Percentiles rank a stretch among this genome's conserved stretches.
phyloP scores from a whole-genome alignment of 2,113 vertebrate genomes.

The Istiophorus platypterus region DNA sequence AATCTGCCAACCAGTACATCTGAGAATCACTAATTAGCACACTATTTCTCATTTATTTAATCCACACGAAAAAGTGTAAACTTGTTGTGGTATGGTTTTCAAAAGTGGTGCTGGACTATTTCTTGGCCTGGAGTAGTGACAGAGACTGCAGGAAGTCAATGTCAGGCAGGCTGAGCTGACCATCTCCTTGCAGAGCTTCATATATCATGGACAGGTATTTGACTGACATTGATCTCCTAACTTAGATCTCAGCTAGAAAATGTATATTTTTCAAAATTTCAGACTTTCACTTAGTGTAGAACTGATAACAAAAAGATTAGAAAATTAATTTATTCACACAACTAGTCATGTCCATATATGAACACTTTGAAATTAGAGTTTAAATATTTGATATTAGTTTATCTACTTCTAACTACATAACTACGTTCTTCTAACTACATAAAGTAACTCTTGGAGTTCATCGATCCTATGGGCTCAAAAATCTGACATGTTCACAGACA shows the following conservation, averaged over 20 bases:
- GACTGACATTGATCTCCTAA: neutral
- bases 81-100: neutral
- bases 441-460: constrained; percentile 27
- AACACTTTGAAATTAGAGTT: neutral
- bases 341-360: neutral
- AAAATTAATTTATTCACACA: neutral
- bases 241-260: neutral
- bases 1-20: neutral
- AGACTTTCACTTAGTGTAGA: neutral
- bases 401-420: neutral
- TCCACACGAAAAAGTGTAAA: neutral
- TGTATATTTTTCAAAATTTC: neutral
- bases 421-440: neutral
- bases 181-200: neutral
- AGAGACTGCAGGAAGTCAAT: neutral
- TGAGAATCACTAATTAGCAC: neutral
- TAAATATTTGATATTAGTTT: neutral
- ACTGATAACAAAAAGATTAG: neutral
- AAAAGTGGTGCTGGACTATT: neutral
- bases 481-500: constrained; percentile 30
- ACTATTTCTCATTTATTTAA: neutral
- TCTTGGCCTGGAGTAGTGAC: neutral
- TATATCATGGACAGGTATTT: neutral
- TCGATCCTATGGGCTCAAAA: neutral
- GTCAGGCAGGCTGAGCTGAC: neutral